These are phyloP conservation scores for Girardinus metallicus DNA, from an alignment of 2,797 vertebrate genomes.

Conservation along the genomic window DNA sequence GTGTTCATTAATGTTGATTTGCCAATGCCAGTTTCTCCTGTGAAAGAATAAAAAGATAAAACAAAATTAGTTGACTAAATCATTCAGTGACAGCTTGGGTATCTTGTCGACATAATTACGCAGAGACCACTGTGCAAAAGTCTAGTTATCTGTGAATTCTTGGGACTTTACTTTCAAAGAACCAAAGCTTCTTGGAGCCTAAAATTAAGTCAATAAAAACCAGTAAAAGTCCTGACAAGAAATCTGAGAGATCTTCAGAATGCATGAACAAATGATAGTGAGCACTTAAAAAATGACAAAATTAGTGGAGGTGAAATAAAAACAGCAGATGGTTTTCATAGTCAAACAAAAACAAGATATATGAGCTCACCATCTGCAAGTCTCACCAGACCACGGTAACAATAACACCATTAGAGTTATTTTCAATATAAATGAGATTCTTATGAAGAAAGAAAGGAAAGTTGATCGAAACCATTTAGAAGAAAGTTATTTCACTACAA, in stretches of 20 bases:
- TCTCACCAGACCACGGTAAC: background rate
- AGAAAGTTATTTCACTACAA: background rate
- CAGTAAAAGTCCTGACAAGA: background rate
- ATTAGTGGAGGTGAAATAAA: background rate
- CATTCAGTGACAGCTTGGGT: background rate
- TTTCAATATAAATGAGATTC: background rate
- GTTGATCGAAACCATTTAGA: background rate
- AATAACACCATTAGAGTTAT: background rate
- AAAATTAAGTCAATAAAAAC: background rate
- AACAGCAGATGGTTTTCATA: background rate
- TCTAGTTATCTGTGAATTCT: background rate
- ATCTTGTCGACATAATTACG: background rate
- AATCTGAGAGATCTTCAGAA: background rate
- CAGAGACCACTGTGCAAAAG: background rate
- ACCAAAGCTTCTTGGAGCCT: background rate
- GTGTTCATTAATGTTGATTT: conserved; percentile 99
- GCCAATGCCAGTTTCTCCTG: conserved; percentile 97
- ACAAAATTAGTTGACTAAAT: background rate
- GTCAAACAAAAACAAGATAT: background rate
- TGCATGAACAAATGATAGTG: background rate
- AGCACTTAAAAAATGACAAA: background rate
- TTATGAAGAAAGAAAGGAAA: background rate
- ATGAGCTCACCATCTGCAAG: background rate
- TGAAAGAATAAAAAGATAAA: background rate
- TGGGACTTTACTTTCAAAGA: background rate